Percentiles rank a stretch among this genome's conserved stretches.
Evolutionary conservation across 2,797 vertebrate species (phyloP).

Genomic region (Poeciliopsis turneri): DNA sequence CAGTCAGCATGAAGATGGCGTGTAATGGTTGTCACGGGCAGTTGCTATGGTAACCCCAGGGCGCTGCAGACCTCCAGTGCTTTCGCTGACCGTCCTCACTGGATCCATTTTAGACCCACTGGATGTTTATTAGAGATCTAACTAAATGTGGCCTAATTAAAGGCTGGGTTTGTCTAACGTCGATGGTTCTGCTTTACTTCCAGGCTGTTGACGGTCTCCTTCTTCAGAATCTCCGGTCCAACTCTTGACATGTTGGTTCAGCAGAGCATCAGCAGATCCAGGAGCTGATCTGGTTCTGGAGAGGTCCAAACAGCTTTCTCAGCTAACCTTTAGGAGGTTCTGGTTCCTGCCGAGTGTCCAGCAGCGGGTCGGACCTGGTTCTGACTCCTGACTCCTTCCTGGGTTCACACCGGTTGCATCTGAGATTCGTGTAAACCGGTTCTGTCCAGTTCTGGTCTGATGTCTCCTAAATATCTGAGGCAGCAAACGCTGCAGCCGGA

Average conservation of each 20-base stretch:
- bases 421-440: background rate
- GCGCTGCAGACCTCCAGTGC: background rate
- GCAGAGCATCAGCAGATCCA: too few species aligned
- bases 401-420: background rate
- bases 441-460: background rate
- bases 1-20: background rate
- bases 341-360: too few species aligned
- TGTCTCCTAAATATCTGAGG: background rate
- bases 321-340: too few species aligned
- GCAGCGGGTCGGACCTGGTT: background rate
- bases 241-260: background rate
- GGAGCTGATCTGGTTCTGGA: too few species aligned
- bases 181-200: background rate
- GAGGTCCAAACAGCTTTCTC: too few species aligned
- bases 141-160: too few species aligned
- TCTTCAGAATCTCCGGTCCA: background rate
- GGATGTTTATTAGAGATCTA: too few species aligned
- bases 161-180: too few species aligned
- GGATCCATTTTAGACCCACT: too few species aligned
- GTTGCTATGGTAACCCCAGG: background rate
- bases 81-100: background rate
- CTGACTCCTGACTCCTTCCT: background rate
- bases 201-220: background rate
- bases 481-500: background rate
- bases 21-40: background rate